These are phyloP conservation scores for Pampusana beccarii DNA, from an alignment of 2,113 vertebrate genomes.

Conservation along the genomic window DNA sequence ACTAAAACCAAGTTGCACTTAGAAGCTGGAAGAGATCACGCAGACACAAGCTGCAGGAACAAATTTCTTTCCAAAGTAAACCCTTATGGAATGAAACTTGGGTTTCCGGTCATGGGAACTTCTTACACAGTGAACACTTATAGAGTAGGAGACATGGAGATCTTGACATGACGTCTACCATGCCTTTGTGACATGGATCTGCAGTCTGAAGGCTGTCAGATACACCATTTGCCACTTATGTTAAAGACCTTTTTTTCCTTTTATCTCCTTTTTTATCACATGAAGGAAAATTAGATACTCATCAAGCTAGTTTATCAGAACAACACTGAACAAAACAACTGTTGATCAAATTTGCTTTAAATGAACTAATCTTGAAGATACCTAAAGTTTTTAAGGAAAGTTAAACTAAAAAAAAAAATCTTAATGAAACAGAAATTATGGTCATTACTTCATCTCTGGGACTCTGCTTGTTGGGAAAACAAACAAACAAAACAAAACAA, in stretches of 20 bases:
- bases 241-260: neutral
- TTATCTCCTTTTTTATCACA: neutral
- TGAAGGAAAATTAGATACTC: neutral
- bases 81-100: slow-evolving; percentile 16
- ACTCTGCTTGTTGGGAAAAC: neutral
- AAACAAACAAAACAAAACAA: neutral
- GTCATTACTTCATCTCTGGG: neutral
- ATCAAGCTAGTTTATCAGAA: neutral
- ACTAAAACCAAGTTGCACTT: neutral
- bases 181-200: neutral
- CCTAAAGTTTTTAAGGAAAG: neutral
- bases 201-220: neutral
- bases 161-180: neutral
- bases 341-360: neutral
- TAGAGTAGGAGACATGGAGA: neutral
- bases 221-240: neutral
- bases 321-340: neutral
- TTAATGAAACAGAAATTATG: neutral
- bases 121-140: neutral
- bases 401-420: neutral
- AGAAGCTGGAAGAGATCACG: neutral
- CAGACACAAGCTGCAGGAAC: neutral
- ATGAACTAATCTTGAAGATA: neutral
- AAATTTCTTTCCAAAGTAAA: slow-evolving; percentile 53
- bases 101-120: slow-evolving; percentile 19